A percentile compares a stretch with the other conserved stretches of the same genome.
These are phyloP conservation scores for Cyphomyrus discorhynchus DNA, from an alignment of 2,113 vertebrate species.

Conservation along the genomic window DNA sequence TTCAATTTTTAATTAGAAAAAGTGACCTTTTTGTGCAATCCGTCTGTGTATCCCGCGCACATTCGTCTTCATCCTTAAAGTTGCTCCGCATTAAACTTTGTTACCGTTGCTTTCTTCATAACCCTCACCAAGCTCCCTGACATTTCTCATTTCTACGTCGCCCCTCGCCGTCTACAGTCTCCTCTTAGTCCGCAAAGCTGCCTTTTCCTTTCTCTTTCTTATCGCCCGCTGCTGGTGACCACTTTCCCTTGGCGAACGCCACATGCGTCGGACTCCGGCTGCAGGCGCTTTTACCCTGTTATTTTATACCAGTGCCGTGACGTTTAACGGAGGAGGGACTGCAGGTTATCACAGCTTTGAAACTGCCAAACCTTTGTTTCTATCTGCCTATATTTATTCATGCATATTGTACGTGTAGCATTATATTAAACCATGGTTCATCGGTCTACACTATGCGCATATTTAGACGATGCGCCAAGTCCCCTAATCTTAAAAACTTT, in stretches of 20 bases:
- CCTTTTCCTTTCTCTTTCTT: slow-evolving; percentile 29
- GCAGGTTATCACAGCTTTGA: slow-evolving; percentile 25
- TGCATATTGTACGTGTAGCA: background rate
- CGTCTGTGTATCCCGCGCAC: slow-evolving; percentile 30
- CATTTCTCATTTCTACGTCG: background rate
- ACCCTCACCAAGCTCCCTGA: background rate
- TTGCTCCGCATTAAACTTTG: background rate
- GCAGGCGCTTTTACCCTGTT: slow-evolving; percentile 50
- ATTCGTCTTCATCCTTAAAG: slow-evolving; percentile 31
- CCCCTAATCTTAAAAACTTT: background rate
- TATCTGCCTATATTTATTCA: background rate
- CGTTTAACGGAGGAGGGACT: slow-evolving; percentile 62
- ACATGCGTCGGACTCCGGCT: slow-evolving; percentile 40
- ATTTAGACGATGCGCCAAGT: background rate
- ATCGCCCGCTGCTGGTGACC: slow-evolving; percentile 18
- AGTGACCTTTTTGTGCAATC: slow-evolving; percentile 30
- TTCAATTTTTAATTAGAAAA: slow-evolving; percentile 3
- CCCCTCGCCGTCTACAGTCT: slow-evolving; percentile 13
- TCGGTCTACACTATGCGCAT: background rate
- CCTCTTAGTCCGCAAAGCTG: background rate
- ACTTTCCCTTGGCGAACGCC: slow-evolving; percentile 42
- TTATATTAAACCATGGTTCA: background rate
- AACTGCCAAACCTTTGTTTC: background rate
- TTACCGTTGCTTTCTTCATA: background rate
- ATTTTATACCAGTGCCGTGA: slow-evolving; percentile 65